Evolutionary conservation across 1,140 invertebrate species (phyloP).

Genomic region (Rhyacophila brunnea): DNA sequence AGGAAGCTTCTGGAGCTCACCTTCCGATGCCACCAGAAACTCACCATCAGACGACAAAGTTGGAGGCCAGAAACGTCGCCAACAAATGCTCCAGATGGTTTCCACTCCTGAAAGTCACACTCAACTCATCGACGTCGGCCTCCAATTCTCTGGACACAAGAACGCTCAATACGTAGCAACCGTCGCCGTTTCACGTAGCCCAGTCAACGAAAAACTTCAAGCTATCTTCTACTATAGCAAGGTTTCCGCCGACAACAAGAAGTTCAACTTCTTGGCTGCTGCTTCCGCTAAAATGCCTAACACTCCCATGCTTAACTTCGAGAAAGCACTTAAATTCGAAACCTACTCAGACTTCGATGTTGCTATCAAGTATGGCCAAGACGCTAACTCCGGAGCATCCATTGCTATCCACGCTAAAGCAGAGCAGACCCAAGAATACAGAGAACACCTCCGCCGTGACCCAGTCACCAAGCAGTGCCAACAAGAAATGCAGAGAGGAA

Average conservation of each 20-base stretch:
- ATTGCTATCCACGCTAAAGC: conserved; percentile 48
- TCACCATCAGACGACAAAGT: too few relatives aligned
- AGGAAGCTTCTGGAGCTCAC: neutral
- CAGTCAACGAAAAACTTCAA: conserved; percentile 54
- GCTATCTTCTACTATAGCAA: conserved; percentile 46
- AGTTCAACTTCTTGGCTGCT: conserved; percentile 46
- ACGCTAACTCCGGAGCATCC: conserved; percentile 36
- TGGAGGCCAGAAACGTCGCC: conserved; percentile 40
- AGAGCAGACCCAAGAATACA: conserved; percentile 51
- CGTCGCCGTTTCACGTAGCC: conserved; percentile 51
- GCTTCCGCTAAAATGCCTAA: conserved; percentile 45
- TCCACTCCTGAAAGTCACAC: conserved; percentile 47
- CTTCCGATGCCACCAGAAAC: neutral
- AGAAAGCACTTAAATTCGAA: conserved; percentile 51
- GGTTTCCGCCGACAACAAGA: conserved; percentile 38
- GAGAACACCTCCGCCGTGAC: conserved; percentile 46
- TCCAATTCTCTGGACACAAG: conserved; percentile 51
- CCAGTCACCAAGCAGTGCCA: conserved; percentile 49
- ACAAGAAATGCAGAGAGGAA: conserved; percentile 52
- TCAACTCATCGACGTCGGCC: conserved; percentile 40
- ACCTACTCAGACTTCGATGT: conserved; percentile 48
- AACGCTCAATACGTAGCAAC: conserved; percentile 49
- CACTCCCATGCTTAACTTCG: conserved; percentile 50
- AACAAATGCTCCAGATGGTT: conserved; percentile 53
- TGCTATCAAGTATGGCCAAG: conserved; percentile 52